phyloP scores from a whole-genome alignment of 2,888 invertebrate genomes.

The Drosophila borborema region DNA sequence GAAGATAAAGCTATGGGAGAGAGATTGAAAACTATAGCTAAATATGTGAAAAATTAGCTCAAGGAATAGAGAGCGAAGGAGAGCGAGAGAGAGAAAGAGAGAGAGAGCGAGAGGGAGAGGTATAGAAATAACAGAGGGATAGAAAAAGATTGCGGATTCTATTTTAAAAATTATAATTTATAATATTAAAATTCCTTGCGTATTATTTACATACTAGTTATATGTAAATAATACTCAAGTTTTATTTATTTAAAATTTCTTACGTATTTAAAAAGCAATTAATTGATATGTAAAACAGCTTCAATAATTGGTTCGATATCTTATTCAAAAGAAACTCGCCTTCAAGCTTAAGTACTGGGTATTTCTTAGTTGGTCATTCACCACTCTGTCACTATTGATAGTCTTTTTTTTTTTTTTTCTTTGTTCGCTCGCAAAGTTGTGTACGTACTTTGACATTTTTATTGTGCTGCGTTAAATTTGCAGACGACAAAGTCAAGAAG shows the following conservation, averaged over 20 bases:
- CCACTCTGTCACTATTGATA: not conserved
- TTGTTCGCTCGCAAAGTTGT: conserved; percentile 14
- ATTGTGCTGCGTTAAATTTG: conserved; percentile 54
- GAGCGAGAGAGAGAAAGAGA: not conserved
- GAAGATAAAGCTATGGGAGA: no score
- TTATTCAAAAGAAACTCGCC: not conserved
- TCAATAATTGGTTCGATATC: no score
- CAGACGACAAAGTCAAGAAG: conserved; percentile 60
- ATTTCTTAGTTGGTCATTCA: not conserved
- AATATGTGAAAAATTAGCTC: no score
- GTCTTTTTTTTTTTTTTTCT: not conserved
- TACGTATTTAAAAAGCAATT: no score
- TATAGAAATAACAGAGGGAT: not conserved
- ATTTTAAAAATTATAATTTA: no score
- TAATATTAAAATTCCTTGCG: no score
- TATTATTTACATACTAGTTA: no score
- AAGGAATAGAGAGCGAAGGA: not conserved
- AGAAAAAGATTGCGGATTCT: not conserved
- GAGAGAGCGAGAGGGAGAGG: not conserved
- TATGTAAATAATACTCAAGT: no score
- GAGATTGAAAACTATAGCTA: not conserved
- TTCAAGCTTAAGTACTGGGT: not conserved
- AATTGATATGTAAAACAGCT: no score
- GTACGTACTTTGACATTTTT: conserved; percentile 59
- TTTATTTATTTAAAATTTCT: no score